Evolutionary conservation across 1,140 invertebrate species (phyloP), one percentile per base, ranked within the genome.

Genomic region (Tachypleus tridentatus): DNA sequence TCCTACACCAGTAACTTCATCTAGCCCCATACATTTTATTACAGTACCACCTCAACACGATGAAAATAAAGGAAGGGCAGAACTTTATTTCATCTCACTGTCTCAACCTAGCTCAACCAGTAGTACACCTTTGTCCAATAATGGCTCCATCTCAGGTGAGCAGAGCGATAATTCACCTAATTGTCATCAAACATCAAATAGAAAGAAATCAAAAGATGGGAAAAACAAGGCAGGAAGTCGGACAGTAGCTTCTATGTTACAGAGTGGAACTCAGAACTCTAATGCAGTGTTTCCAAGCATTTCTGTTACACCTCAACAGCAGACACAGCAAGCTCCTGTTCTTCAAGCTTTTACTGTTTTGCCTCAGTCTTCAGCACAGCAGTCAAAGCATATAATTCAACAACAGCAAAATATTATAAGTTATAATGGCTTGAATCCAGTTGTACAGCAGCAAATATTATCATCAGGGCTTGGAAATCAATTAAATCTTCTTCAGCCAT

Each of bases 221-320:
- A 89, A 88, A 70, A 81, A 87, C 63, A 89, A 89, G 76, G 78
- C 77, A 49, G 81, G 83, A 67, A 79, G 82, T 3, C 82, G 86
- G 69, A 87, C 85, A 4, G 85, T 87, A 3, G 85, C 86, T 4
- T 86, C 84, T 3, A 87, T 88, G 79, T 72, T 89, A 49, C 86
- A 88, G 69, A 85, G 86, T 52, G 84, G 85, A 0, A 83, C 84
- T 0, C 83, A 82, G 7, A 83, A 83, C 49, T 65, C 65, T 50
- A 60, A 63, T 49, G 57, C 54, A 51, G 8, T 59, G 49, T 60
- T 64, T 57, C 48, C 67, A 51, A 10, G 6, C n/a, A 54, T 54
- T 7, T 54, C 53, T 54, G 53, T 54, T n/a, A 48, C 51, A 49
- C 67, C 64, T 47, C 53, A 54, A 54, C 53, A 54, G 53, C 6